These are phyloP conservation scores for Protobothrops flavoviridis DNA, from an alignment of 2,113 vertebrate species.

Conservation along the genomic window DNA sequence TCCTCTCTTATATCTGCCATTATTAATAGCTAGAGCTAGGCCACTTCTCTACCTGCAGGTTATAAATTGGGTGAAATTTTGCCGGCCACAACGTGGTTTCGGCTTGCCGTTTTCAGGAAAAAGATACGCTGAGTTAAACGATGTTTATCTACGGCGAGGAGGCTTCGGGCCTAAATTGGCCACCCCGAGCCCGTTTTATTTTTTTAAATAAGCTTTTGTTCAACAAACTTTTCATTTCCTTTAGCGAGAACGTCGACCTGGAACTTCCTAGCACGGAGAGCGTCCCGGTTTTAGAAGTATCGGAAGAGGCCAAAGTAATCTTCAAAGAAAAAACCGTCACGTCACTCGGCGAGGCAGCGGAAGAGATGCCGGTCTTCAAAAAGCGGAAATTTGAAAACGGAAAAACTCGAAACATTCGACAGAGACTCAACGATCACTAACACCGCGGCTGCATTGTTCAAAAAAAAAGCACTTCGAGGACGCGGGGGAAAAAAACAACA, in stretches of 20 bases:
- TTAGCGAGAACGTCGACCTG: constrained; percentile 84
- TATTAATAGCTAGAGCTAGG: background rate
- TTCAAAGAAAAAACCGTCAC: constrained; percentile 93
- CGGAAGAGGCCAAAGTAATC: constrained; percentile 76
- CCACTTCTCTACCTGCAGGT: background rate
- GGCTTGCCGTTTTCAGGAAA: background rate
- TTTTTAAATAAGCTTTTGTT: background rate
- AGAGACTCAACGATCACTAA: constrained; percentile 85
- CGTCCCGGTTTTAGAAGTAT: constrained; percentile 52
- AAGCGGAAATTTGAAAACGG: constrained; percentile 90
- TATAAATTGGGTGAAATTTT: background rate
- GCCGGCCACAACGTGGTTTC: background rate
- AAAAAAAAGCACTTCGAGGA: constrained; percentile 21
- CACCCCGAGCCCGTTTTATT: background rate
- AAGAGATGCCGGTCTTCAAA: constrained; percentile 79
- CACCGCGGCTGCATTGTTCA: constrained; percentile 27
- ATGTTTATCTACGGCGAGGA: background rate
- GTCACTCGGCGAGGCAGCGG: constrained; percentile 80
- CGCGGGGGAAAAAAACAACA: background rate
- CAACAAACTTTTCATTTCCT: constrained; percentile 9
- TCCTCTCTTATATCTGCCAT: background rate
- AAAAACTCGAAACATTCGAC: constrained; percentile 87
- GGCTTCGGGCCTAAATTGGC: background rate
- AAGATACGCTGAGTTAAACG: background rate
- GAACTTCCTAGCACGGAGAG: constrained; percentile 82